A percentile compares a stretch with the other conserved stretches of the same genome.
These are phyloP conservation scores for Anhinga rufa DNA, from an alignment of 2,113 vertebrate species.

Conservation along the genomic window DNA sequence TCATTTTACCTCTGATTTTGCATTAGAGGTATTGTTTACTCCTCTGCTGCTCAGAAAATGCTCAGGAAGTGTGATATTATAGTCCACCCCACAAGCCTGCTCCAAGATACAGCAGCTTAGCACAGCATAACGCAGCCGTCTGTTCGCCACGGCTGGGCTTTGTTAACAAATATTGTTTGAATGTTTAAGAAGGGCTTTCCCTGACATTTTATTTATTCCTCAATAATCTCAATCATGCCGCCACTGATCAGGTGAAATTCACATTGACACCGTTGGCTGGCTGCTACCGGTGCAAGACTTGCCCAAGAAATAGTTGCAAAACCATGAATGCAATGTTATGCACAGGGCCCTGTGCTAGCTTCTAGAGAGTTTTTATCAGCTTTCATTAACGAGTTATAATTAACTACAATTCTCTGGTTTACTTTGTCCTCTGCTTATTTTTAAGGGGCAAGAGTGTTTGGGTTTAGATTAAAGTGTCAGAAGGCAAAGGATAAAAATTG, in stretches of 20 bases:
- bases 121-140: background rate
- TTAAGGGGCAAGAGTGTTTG: background rate
- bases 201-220: background rate
- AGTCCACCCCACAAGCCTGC: background rate
- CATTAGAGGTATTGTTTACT: constrained; percentile 35
- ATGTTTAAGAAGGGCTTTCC: background rate
- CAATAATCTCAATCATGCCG: background rate
- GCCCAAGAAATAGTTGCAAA: background rate
- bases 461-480: background rate
- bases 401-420: background rate
- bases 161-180: background rate
- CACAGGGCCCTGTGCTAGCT: background rate
- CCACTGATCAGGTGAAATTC: background rate
- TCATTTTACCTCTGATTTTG: constrained; percentile 10
- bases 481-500: background rate
- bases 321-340: background rate
- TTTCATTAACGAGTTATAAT: background rate
- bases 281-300: background rate
- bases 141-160: background rate
- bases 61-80: background rate
- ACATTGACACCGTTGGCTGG: background rate
- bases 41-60: background rate
- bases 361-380: background rate
- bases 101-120: background rate
- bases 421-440: background rate